Evolutionary conservation across 2,888 invertebrate species (phyloP), one percentile per base, ranked within the genome.

Genomic region (Empis livida): DNA sequence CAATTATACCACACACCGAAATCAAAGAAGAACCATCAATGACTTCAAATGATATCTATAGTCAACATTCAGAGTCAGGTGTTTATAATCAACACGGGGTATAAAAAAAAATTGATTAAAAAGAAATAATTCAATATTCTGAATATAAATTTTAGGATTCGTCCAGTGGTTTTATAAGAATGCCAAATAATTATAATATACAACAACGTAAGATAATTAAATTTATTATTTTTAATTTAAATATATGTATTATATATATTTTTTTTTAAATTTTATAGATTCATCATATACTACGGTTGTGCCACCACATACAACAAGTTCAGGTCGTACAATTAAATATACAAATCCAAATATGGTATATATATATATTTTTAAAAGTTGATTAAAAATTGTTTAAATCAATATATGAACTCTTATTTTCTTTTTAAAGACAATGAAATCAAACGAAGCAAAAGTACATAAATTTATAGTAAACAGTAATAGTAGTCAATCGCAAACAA

Each of bases 1-100:
- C 63, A 57, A 59, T 64, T 55, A 51, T 65, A 9, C 64, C 63
- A 49, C 63, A 61, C 50, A 59, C 58, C 40, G 63, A 63, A 51
- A 59, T 62, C 38, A 67, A 65, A 51, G 59, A 61, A 49, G 64
- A 67, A 47, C 51, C 56, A 20, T 53, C 37, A 51, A 49, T 44
- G 45, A 37, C 48, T 13, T 17, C 42, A 5, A 42, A 20, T 14
- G 42, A 46, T 40, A 23, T 39, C 9, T 51, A 51, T 37, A 42
- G 40, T 15, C 49, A 49, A 32, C 48, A 46, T 43, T 23, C 42
- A 16, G 17, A 39, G 17, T 10, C 39, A 10, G 46, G 43, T 15
- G 45, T 49, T 42, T 51, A 49, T 27, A 44, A 45, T 35, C 47
- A 48, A 42, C 47, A 47, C 44, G 46, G 39, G 39, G 49, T 51